Evolutionary conservation across 2,888 invertebrate species (phyloP).

Genomic region (Apomyelois bistriatella): DNA sequence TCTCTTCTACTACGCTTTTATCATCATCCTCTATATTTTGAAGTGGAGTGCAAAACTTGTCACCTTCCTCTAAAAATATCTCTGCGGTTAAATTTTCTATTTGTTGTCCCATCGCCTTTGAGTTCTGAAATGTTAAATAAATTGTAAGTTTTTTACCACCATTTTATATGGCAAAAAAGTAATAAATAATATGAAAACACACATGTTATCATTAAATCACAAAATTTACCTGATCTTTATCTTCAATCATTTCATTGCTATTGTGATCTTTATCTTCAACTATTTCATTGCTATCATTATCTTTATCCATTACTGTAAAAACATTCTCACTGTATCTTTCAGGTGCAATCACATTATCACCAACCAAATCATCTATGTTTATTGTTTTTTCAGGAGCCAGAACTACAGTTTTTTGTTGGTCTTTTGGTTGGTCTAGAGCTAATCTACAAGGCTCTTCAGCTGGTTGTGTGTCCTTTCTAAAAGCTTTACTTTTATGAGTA

Average conservation of each 20-base stretch:
- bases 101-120: constrained; percentile 27
- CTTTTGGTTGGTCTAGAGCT: constrained; percentile 5
- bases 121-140: constrained; percentile 29
- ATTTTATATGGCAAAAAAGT: too few relatives aligned
- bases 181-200: too few relatives aligned
- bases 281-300: constrained; percentile 30
- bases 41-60: constrained; percentile 33
- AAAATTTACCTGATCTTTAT: constrained; percentile 33
- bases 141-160: not conserved
- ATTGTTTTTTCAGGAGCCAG: constrained; percentile 17
- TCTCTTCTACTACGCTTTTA: constrained; percentile 68
- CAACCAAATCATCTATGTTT: not conserved
- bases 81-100: constrained; percentile 25
- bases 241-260: constrained; percentile 22
- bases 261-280: constrained; percentile 33
- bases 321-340: constrained; percentile 62
- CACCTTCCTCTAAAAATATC: constrained; percentile 19
- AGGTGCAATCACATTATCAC: constrained; percentile 1
- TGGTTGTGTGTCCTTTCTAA: constrained; percentile 17
- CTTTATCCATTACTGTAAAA: constrained; percentile 54
- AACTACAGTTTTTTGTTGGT: constrained; percentile 14
- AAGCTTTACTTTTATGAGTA: constrained; percentile 34
- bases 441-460: constrained; percentile 9
- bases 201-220: too few relatives aligned
- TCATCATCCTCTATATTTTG: constrained; percentile 47